phyloP scores from a whole-genome alignment of 2,113 vertebrate genomes.

The rabbit (Oryctolagus cuniculus) region DNA sequence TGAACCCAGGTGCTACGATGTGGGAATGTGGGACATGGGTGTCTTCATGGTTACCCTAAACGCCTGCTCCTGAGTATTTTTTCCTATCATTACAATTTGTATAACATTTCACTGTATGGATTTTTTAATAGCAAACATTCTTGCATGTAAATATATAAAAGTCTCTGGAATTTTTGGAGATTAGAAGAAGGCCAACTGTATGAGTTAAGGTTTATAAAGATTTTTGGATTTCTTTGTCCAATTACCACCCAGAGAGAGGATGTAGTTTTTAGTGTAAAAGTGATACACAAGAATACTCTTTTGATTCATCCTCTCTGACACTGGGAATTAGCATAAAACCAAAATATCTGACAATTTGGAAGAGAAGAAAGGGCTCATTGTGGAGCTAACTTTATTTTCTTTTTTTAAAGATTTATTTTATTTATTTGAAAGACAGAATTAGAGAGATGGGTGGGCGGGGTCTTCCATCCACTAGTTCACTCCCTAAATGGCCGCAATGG shows the following conservation, averaged over 20 bases:
- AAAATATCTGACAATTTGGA: neutral
- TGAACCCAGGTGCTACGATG: no score
- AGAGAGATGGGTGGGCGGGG: no score
- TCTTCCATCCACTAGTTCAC: no score
- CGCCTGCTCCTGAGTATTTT: neutral
- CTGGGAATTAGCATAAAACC: neutral
- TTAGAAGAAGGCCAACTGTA: neutral
- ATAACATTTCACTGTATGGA: neutral
- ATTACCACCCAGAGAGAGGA: neutral
- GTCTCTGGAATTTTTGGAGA: constrained; percentile 19
- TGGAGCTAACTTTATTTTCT: neutral
- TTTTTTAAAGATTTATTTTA: no score
- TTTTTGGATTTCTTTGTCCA: neutral
- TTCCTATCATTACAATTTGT: neutral
- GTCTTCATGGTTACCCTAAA: no score
- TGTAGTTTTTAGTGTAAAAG: neutral
- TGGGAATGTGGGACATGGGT: no score
- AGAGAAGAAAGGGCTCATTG: neutral
- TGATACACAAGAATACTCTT: neutral
- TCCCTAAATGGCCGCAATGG: no score
- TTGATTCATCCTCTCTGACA: neutral
- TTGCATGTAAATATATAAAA: constrained; percentile 14
- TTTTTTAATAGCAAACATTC: neutral
- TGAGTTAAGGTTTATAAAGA: neutral
- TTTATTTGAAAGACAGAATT: no score